Percentiles rank a stretch among this genome's conserved stretches.
Conservation (phyloP, 2,888 invertebrate genomes). For the Ypsolopha sequella region DNA sequence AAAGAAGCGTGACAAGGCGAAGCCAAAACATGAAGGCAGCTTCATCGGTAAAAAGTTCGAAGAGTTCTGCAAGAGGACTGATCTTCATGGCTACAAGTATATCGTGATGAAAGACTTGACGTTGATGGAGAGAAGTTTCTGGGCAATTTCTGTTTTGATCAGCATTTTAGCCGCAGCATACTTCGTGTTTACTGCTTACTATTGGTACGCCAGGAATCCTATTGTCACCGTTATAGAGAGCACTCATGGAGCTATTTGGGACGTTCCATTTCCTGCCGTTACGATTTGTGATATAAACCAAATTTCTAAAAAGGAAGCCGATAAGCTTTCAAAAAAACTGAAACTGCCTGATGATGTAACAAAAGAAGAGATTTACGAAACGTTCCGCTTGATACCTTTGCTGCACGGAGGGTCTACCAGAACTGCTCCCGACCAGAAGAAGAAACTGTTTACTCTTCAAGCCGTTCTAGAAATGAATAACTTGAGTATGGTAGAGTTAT, state of each 20-base stretch:
- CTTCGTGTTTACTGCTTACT: conserved; percentile 72
- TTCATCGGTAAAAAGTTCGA: too few relatives aligned
- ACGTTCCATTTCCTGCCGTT: conserved; percentile 75
- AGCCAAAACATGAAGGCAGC: too few relatives aligned
- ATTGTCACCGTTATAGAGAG: conserved; percentile 74
- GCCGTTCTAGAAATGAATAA: conserved; percentile 41
- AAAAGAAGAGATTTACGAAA: conserved; percentile 35
- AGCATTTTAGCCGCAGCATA: conserved; percentile 66
- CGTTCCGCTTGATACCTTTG: conserved; percentile 34
- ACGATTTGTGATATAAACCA: conserved; percentile 74
- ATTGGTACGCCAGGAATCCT: conserved; percentile 71
- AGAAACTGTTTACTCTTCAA: conserved; percentile 31
- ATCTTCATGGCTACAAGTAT: conserved; percentile 79
- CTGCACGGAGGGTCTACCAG: conserved; percentile 30
- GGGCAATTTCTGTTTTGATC: conserved; percentile 67
- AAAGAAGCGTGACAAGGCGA: too few relatives aligned
- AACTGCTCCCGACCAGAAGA: conserved; percentile 19
- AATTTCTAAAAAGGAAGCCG: conserved; percentile 60
- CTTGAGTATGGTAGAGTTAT: conserved; percentile 30
- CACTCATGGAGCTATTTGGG: conserved; percentile 75
- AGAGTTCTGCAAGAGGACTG: conserved; percentile 45
- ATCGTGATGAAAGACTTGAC: conserved; percentile 72
- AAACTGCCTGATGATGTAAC: conserved; percentile 34
- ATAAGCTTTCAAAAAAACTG: neutral
- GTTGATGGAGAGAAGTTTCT: conserved; percentile 65